Evolutionary conservation across 1,140 invertebrate species (phyloP).

Genomic region (Musca domestica): DNA sequence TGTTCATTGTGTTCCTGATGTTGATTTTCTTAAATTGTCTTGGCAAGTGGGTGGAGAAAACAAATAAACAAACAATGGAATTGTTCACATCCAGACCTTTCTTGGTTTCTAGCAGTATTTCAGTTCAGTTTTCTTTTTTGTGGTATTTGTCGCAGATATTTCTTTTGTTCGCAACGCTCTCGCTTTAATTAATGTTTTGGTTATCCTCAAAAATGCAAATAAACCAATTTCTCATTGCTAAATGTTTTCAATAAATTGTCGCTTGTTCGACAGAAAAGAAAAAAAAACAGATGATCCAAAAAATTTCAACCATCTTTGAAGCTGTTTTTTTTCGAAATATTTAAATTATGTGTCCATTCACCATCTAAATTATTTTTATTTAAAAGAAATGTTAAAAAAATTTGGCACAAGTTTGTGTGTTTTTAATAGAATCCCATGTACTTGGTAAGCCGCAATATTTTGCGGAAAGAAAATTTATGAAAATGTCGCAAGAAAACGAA

Average conservation of each 20-base stretch:
- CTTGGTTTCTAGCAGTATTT: background rate
- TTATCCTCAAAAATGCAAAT: conserved; percentile 18
- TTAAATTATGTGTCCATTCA: no score
- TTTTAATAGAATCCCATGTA: no score
- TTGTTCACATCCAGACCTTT: background rate
- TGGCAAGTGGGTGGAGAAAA: background rate
- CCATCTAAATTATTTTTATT: no score
- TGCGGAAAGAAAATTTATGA: no score
- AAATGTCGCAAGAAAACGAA: no score
- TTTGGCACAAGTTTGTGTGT: no score
- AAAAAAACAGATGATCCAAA: no score
- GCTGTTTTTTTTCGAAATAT: no score
- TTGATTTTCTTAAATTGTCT: background rate
- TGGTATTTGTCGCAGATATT: background rate
- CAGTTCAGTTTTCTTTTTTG: background rate
- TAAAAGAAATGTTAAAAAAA: no score
- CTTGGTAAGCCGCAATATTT: no score
- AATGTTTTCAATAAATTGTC: background rate
- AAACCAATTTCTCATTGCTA: conserved; percentile 1
- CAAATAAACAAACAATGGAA: no score
- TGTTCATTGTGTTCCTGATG: background rate
- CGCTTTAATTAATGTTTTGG: conserved; percentile 9
- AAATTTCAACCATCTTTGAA: no score
- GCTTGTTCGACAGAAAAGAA: background rate
- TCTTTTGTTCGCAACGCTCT: background rate